Evolutionary conservation across 2,888 invertebrate genomes (phyloP).

Genomic region (Drosophila multiciliata): DNA sequence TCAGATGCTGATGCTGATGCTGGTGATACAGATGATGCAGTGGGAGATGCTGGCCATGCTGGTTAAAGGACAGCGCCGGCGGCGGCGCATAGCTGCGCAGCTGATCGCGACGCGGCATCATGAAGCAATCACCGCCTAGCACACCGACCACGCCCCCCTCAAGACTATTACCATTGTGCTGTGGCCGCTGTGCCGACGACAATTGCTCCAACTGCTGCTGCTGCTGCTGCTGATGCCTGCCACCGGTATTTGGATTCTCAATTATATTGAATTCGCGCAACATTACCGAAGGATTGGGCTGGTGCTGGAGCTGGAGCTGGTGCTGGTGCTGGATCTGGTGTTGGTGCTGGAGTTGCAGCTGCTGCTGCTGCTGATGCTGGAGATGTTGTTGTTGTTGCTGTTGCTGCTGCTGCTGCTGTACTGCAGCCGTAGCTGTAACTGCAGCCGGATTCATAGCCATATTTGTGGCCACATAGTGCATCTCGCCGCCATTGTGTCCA

Average conservation of each 20-base stretch:
- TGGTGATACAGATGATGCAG: slow-evolving; percentile 65
- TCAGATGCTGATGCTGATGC: slow-evolving; percentile 50
- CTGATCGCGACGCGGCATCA: slow-evolving; percentile 66
- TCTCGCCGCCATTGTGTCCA: slow-evolving; percentile 65
- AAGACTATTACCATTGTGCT: slow-evolving; percentile 42
- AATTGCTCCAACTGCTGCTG: slow-evolving; percentile 59
- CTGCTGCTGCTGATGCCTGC: slow-evolving; percentile 70
- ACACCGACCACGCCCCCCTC: slow-evolving; percentile 48
- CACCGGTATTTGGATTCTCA: slow-evolving; percentile 85
- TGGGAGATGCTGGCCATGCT: slow-evolving; percentile 72
- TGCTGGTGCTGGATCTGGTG: slow-evolving; percentile 56
- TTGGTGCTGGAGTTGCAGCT: slow-evolving; percentile 51
- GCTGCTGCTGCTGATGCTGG: slow-evolving; percentile 45
- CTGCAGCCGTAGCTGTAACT: slow-evolving; percentile 24
- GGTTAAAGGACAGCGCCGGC: slow-evolving; percentile 64
- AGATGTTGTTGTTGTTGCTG: slow-evolving; percentile 44
- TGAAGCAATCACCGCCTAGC: slow-evolving; percentile 65
- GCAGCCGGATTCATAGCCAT: slow-evolving; percentile 11
- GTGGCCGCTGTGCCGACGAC: slow-evolving; percentile 43
- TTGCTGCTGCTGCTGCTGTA: slow-evolving; percentile 36
- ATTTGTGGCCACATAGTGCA: slow-evolving; percentile 43
- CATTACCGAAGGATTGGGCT: slow-evolving; percentile 86
- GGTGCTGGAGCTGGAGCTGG: slow-evolving; percentile 58
- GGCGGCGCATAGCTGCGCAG: slow-evolving; percentile 62
- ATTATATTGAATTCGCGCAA: slow-evolving; percentile 85